phyloP scores from a whole-genome alignment of 2,113 vertebrate species.

The Acanthisitta chloris region DNA sequence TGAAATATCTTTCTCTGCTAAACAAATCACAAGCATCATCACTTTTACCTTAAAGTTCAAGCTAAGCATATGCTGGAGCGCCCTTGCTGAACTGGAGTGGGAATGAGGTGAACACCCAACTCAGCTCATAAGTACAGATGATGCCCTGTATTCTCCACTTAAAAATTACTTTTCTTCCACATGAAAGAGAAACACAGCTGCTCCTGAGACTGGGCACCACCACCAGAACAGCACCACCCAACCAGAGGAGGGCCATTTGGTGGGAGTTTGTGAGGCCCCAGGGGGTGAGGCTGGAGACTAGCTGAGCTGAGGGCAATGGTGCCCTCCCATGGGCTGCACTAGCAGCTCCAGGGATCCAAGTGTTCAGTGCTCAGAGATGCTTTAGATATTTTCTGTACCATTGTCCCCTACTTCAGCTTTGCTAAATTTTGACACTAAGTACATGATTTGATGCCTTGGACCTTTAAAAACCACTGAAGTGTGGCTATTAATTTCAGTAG shows the following conservation, averaged over 20 bases:
- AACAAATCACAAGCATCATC: background rate
- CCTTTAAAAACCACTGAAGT: background rate
- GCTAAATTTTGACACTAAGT: background rate
- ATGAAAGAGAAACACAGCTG: background rate
- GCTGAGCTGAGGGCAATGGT: background rate
- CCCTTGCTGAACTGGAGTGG: background rate
- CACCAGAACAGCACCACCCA: background rate
- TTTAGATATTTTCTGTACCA: background rate
- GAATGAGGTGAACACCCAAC: background rate
- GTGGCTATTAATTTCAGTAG: background rate
- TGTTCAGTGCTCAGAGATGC: background rate
- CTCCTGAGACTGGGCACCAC: background rate
- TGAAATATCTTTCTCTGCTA: background rate
- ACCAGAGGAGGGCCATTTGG: background rate
- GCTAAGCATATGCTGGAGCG: background rate
- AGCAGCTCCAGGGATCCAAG: background rate
- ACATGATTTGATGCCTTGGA: background rate
- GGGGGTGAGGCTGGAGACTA: background rate
- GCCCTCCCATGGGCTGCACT: background rate
- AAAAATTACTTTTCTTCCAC: background rate
- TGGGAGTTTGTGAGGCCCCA: accelerated
- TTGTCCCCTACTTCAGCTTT: background rate
- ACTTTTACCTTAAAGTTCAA: background rate
- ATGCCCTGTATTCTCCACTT: background rate
- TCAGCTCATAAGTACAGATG: accelerated